Evolutionary conservation across 2,888 invertebrate genomes (phyloP).

Genomic region (Hydrotaea diabolus): DNA sequence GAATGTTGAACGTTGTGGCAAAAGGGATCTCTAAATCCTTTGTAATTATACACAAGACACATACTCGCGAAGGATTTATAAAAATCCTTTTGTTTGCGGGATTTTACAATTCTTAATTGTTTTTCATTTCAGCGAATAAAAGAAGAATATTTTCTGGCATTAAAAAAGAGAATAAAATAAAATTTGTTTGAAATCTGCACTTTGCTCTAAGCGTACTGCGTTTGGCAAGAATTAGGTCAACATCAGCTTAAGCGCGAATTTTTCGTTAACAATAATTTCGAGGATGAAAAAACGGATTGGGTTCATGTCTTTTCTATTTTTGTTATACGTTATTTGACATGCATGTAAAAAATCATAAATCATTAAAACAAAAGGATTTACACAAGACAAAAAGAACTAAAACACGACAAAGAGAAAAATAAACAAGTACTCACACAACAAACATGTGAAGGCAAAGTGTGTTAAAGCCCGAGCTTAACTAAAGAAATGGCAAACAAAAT

Average conservation of each 20-base stretch:
- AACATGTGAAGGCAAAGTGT: neutral
- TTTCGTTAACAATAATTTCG: neutral
- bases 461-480: neutral
- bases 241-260: slow-evolving; percentile 40
- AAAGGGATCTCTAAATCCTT: slow-evolving; percentile 44
- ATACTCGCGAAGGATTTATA: slow-evolving; percentile 1
- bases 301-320: slow-evolving; percentile 31
- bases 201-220: neutral
- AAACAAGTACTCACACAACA: neutral
- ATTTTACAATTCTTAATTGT: neutral
- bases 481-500: neutral
- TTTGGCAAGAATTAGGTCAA: slow-evolving; percentile 61
- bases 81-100: slow-evolving; percentile 4
- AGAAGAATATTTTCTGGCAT: neutral
- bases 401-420: neutral
- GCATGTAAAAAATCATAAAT: slow-evolving; percentile 50
- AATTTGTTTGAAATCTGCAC: neutral
- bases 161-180: neutral
- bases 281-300: slow-evolving; percentile 32
- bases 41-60: slow-evolving; percentile 41
- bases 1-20: neutral
- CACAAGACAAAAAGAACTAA: neutral
- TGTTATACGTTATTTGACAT: neutral
- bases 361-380: slow-evolving; percentile 41
- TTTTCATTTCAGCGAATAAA: neutral